These are phyloP conservation scores for Galeruca laticollis DNA, from an alignment of 2,888 invertebrate genomes.

Conservation along the genomic window DNA sequence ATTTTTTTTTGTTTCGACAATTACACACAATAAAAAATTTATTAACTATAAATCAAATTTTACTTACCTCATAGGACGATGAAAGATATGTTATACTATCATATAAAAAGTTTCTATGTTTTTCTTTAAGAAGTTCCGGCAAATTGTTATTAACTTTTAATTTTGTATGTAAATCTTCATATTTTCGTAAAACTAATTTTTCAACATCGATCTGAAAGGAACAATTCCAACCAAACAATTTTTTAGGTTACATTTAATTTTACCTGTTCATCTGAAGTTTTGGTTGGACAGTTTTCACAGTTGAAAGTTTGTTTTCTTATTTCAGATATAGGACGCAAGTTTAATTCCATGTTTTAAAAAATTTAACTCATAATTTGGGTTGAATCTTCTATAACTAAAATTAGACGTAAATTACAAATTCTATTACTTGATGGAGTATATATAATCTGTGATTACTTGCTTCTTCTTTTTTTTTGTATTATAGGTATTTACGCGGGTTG, in stretches of 20 bases:
- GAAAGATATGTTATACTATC: constrained; percentile 77
- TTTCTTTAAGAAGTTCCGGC: constrained; percentile 73
- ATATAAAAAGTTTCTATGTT: constrained; percentile 76
- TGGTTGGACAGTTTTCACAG: constrained; percentile 72
- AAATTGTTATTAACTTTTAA: constrained; percentile 70
- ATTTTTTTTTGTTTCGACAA: too few species aligned
- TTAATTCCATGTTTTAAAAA: constrained; percentile 44
- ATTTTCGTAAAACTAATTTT: constrained; percentile 69
- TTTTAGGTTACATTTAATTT: constrained; percentile 32
- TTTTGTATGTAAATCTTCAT: constrained; percentile 67
- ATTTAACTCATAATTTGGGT: constrained; percentile 10
- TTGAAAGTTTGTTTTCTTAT: constrained; percentile 68
- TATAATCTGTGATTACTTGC: too few species aligned
- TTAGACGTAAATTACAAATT: too few species aligned
- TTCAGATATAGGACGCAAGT: constrained; percentile 53
- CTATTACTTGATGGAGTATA: too few species aligned
- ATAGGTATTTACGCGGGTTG: too few species aligned
- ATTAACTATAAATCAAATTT: background rate
- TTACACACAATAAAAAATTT: background rate
- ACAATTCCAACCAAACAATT: constrained; percentile 2
- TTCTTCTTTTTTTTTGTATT: too few species aligned
- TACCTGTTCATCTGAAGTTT: constrained; percentile 74
- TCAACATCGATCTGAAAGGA: constrained; percentile 71
- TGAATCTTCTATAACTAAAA: background rate
- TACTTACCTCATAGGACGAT: constrained; percentile 69